A percentile compares a stretch with the other conserved stretches of the same genome.
These are phyloP conservation scores for Bombus polaris DNA, from an alignment of 1,140 invertebrate genomes.

Conservation along the genomic window DNA sequence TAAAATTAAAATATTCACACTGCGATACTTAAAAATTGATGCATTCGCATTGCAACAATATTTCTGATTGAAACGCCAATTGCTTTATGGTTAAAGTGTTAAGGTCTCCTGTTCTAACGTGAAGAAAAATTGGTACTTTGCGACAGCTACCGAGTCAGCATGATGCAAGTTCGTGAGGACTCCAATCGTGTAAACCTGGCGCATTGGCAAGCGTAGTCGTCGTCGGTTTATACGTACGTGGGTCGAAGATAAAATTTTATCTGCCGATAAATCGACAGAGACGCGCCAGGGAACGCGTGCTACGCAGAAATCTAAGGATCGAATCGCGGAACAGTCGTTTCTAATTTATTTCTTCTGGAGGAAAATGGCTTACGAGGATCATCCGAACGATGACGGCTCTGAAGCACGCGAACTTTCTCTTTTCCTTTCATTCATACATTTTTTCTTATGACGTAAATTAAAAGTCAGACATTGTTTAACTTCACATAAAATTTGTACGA, in stretches of 20 bases:
- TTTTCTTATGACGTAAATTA: not conserved
- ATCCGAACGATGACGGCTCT: not conserved
- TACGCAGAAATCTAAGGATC: constrained; percentile 15
- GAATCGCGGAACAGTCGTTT: not conserved
- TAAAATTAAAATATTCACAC: too few relatives aligned
- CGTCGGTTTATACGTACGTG: not conserved
- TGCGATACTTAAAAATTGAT: too few relatives aligned
- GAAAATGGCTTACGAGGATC: not conserved
- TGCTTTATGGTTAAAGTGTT: too few relatives aligned
- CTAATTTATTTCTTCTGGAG: not conserved
- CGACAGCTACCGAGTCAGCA: not conserved
- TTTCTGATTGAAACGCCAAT: too few relatives aligned
- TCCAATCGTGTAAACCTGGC: not conserved
- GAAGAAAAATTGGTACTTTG: not conserved
- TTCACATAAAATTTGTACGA: too few relatives aligned
- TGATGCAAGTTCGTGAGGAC: not conserved
- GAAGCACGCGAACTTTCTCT: not conserved
- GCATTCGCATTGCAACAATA: too few relatives aligned
- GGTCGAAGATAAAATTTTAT: constrained; percentile 36
- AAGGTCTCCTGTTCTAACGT: not conserved
- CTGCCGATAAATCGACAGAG: constrained; percentile 22
- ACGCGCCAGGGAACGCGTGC: not conserved
- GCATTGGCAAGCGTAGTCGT: not conserved
- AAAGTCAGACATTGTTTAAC: too few relatives aligned
- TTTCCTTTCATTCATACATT: not conserved